Base-by-base conservation (phyloP, 2,888 invertebrate species). In the Rhingia rostrata region DNA sequence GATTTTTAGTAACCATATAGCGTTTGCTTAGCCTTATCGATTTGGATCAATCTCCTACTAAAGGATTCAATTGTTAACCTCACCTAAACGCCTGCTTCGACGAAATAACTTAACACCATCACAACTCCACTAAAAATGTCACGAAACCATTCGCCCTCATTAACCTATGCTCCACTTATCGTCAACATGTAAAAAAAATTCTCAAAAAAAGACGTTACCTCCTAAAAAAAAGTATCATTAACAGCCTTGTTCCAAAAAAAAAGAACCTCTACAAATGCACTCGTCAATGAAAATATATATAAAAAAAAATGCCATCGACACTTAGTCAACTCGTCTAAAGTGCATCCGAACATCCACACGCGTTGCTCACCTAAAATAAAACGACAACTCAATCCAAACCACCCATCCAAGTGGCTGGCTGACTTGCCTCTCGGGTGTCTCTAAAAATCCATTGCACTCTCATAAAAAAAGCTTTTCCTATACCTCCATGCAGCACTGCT, bases 221-320 rank as follows among this genome's bases (percentile, higher is more conserved):
- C 56, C 63, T 32, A 35, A 70, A 70, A 58, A 45, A 70, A 70
- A 69, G 47, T 51, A 14, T 37, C 37, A 66, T 37, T 37, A 41
- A 69, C 45, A 83, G 58, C 72, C 79, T 69, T 79, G 73, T 81
- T 67, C 81, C 75, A 56, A 63, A 81, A 80, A 69, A 54, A 75
- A 32, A 83, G 73, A 73, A 74, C 79, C 79, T 74, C 67, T 49
- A 69, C 79, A 83, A 78, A 69, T 83, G 79, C 83, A 83, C 83
- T 79, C 79, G 79, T 74, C 83, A 79, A 74, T 79, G 83, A 78
- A 73, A 83, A 64, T 70, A 63, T 73, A 74, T 69, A 79, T 73
- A 79, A 83, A 83, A 79, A 79, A 83, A 83, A 79, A 83, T 83
- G 83, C 79, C 83, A 83, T 83, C 83, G 83, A 83, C 83, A 79